These are phyloP conservation scores for Caenorhabditis afra DNA, from an alignment of 2,888 invertebrate genomes.

Conservation along the genomic window DNA sequence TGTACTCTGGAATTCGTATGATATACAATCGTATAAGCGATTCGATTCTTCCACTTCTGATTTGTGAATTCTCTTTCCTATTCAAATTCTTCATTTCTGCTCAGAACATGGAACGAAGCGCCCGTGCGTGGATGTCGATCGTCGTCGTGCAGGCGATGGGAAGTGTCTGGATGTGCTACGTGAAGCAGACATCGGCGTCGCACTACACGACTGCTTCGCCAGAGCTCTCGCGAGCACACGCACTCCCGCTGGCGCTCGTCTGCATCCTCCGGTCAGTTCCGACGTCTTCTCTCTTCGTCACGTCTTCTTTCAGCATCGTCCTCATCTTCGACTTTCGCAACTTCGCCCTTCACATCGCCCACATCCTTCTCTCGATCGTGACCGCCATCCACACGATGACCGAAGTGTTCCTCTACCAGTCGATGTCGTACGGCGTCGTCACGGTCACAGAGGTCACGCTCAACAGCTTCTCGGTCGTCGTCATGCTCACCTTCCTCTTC, in stretches of 20 bases:
- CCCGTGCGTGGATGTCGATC: constrained; percentile 58
- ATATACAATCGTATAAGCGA: too few relatives aligned
- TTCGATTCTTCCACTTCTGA: too few relatives aligned
- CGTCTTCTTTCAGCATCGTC: constrained; percentile 38
- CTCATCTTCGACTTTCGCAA: constrained; percentile 57
- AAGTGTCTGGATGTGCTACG: constrained; percentile 60
- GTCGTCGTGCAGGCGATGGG: constrained; percentile 61
- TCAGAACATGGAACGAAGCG: constrained; percentile 31
- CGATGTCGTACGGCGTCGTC: constrained; percentile 58
- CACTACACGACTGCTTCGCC: constrained; percentile 33
- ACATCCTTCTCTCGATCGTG: constrained; percentile 47
- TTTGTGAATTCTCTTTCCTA: background rate
- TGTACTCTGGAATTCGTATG: background rate
- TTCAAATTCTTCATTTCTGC: background rate
- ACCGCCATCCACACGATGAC: constrained; percentile 49
- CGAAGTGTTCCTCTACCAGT: constrained; percentile 61
- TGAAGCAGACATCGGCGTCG: constrained; percentile 30
- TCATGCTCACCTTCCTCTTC: constrained; percentile 44
- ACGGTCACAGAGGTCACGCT: constrained; percentile 58
- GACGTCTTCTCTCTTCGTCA: background rate
- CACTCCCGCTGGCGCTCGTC: constrained; percentile 47
- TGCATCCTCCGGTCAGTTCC: constrained; percentile 38
- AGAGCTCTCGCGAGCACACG: constrained; percentile 51
- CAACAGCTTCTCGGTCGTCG: constrained; percentile 54
- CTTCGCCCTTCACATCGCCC: constrained; percentile 51